Conservation (phyloP, 2,888 invertebrate species). For the Stenurella melanura region DNA sequence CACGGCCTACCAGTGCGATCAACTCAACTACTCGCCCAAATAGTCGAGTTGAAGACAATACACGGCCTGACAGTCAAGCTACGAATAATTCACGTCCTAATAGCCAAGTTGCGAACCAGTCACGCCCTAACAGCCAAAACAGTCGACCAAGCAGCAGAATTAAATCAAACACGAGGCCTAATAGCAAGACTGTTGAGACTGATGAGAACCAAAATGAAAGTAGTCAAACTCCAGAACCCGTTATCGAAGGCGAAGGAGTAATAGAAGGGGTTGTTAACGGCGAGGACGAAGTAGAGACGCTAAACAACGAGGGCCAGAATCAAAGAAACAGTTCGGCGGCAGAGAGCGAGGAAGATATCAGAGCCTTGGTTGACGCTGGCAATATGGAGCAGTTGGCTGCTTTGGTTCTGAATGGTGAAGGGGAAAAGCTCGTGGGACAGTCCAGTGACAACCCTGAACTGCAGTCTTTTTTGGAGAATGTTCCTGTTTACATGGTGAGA, state of each 20-base stretch:
- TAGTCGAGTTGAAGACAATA: neutral
- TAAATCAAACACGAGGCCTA: conserved; percentile 48
- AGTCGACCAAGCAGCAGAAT: conserved; percentile 45
- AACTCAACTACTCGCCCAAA: neutral
- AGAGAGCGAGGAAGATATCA: conserved; percentile 77
- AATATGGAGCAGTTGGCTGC: conserved; percentile 94
- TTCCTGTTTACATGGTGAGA: conserved; percentile 88
- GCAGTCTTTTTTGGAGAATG: conserved; percentile 90
- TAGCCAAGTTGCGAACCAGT: conserved; percentile 38
- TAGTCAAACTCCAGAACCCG: conserved; percentile 42
- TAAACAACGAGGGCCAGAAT: conserved; percentile 73
- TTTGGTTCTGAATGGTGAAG: conserved; percentile 92
- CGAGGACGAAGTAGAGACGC: conserved; percentile 71
- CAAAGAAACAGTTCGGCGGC: conserved; percentile 77
- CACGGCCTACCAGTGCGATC: conserved; percentile 33
- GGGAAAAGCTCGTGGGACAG: conserved; percentile 83
- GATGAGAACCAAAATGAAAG: conserved; percentile 36
- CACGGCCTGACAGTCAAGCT: neutral
- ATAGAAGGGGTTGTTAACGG: conserved; percentile 73
- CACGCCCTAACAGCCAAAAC: conserved; percentile 42
- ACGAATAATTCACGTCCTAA: conserved; percentile 17
- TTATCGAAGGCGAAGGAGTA: conserved; percentile 66
- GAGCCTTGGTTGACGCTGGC: conserved; percentile 81
- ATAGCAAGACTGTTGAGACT: conserved; percentile 43
- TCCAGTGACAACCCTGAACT: conserved; percentile 85